These are phyloP conservation scores for Lasaia peninsularis DNA, from an alignment of 1,140 invertebrate species.

Conservation along the genomic window DNA sequence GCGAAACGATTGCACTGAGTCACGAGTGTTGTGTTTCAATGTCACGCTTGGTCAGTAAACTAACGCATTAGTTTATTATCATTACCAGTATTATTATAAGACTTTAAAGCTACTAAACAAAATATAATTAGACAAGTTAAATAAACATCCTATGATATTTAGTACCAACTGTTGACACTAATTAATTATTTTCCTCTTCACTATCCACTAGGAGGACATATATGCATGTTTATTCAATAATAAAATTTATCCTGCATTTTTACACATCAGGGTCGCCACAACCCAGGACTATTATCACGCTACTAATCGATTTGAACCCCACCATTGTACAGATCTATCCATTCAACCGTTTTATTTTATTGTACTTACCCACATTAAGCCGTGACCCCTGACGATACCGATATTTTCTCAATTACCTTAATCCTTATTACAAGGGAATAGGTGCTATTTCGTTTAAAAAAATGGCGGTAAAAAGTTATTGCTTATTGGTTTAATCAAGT, in stretches of 20 bases:
- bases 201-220: too few species aligned
- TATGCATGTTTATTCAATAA: too few species aligned
- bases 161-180: too few species aligned
- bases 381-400: not conserved
- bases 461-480: not conserved
- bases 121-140: too few species aligned
- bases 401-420: not conserved
- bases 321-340: conserved; percentile 53
- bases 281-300: conserved; percentile 43
- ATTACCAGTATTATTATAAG: not conserved
- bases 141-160: too few species aligned
- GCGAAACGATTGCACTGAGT: too few species aligned
- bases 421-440: not conserved
- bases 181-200: too few species aligned
- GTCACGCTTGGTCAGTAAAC: not conserved
- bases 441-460: not conserved
- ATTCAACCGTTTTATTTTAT: conserved; percentile 69
- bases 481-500: conserved; percentile 23
- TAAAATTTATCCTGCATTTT: conserved; percentile 10
- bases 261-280: conserved; percentile 16
- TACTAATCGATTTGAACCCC: conserved; percentile 71
- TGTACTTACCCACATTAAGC: conserved; percentile 53
- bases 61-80: not conserved
- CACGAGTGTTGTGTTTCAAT: too few species aligned
- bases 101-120: too few species aligned